A percentile compares a stretch with the other conserved stretches of the same genome.
These are phyloP conservation scores for fruit fly (Drosophila melanogaster) DNA, from an alignment of 1,140 invertebrate species.

Conservation along the genomic window Release_6_plus_ISO1_MT NT_033779.5:3099501-3100000, in stretches of 20 bases:
- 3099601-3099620: constrained; percentile 3
- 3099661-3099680: constrained; percentile 43
- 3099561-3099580: constrained; percentile 89
- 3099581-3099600: constrained; percentile 42
- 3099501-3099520: constrained; percentile 84
- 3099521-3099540: constrained; percentile 86
- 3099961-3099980: constrained; percentile 46
- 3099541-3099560: constrained; percentile 88
- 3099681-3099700: constrained; percentile 65
- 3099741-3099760: constrained; percentile 54
- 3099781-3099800: constrained; percentile 68
- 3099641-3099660: constrained; percentile 16
- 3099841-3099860: constrained; percentile 28
- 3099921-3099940: constrained; percentile 29
- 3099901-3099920: constrained; percentile 25
- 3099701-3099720: constrained; percentile 46
- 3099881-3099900: constrained; percentile 39
- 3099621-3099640: constrained; percentile 21
- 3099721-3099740: constrained; percentile 67
- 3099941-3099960: constrained; percentile 54
- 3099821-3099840: constrained; percentile 25
- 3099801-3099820: constrained; percentile 15
- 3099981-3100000: constrained; percentile 66
- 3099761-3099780: constrained; percentile 74
- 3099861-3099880: constrained; percentile 57